These are phyloP conservation scores for Zosterops japonicus DNA, from an alignment of 2,113 vertebrate genomes.

Conservation along the genomic window DNA sequence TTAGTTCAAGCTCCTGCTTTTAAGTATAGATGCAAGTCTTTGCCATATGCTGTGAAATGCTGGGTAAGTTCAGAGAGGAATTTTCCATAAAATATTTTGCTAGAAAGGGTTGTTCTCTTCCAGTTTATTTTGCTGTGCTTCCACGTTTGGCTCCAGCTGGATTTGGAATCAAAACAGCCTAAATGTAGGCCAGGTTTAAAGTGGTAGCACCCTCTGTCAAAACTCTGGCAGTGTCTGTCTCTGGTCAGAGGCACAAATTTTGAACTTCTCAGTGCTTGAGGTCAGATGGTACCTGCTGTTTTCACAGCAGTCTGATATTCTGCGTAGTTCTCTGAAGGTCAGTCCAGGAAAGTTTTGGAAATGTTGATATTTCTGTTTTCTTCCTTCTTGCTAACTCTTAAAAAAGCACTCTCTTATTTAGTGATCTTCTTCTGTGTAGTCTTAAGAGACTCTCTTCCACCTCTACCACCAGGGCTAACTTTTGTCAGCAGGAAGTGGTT, in stretches of 20 bases:
- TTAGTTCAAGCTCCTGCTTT: neutral
- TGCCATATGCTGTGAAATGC: neutral
- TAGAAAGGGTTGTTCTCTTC: neutral
- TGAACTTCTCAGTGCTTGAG: neutral
- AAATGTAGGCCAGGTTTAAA: neutral
- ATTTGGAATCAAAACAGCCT: neutral
- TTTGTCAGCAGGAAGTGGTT: neutral
- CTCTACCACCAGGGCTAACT: neutral
- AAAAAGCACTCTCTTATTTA: neutral
- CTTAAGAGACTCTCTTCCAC: neutral
- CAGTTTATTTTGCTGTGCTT: neutral
- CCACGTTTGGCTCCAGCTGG: neutral
- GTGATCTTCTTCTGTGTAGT: neutral
- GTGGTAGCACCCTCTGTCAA: neutral
- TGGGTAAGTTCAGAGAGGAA: neutral
- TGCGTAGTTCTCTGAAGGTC: neutral
- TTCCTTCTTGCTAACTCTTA: neutral
- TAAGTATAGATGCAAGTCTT: neutral
- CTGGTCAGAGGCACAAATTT: neutral
- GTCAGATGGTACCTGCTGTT: neutral
- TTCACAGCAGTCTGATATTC: neutral
- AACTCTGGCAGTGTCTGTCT: neutral
- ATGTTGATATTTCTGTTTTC: neutral
- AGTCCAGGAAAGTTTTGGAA: neutral
- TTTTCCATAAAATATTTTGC: constrained; percentile 7